Evolutionary conservation across 2,797 vertebrate species (phyloP).

Genomic region (Rallus crepitans): DNA sequence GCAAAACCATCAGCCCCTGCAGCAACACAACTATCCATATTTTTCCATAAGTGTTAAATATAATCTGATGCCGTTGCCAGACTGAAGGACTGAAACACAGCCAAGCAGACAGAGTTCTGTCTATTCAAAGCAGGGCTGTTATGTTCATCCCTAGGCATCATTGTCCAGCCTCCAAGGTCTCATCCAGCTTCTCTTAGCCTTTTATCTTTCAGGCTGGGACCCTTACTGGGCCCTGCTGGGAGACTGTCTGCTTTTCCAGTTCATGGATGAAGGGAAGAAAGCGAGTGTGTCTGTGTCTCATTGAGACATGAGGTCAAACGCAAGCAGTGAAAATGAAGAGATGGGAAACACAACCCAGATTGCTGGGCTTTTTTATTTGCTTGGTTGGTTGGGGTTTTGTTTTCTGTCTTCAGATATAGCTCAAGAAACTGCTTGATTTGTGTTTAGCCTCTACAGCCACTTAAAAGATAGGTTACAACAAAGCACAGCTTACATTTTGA

Average conservation of each 20-base stretch:
- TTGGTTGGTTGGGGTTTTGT: not conserved
- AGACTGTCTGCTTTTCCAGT: not conserved
- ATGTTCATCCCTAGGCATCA: not conserved
- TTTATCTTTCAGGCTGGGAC: not conserved
- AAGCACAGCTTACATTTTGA: conserved; percentile 1
- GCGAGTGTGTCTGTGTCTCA: not conserved
- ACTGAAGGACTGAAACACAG: not conserved
- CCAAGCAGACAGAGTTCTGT: not conserved
- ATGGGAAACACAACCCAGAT: not conserved
- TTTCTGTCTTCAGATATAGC: not conserved
- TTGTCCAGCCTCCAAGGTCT: not conserved
- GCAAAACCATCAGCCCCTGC: not conserved
- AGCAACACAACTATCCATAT: not conserved
- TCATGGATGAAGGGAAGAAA: not conserved
- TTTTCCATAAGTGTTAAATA: not conserved
- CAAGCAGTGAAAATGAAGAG: not conserved
- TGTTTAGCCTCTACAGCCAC: not conserved
- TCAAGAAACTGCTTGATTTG: conserved; percentile 14
- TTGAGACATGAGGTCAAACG: not conserved
- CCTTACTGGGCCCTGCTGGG: not conserved
- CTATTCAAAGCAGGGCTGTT: not conserved
- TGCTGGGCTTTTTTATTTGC: not conserved
- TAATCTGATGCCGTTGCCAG: not conserved
- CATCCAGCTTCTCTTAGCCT: not conserved
- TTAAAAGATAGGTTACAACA: conserved; percentile 9